Evolutionary conservation across 2,113 vertebrate species (phyloP).

Genomic region (Arvicanthis niloticus): DNA sequence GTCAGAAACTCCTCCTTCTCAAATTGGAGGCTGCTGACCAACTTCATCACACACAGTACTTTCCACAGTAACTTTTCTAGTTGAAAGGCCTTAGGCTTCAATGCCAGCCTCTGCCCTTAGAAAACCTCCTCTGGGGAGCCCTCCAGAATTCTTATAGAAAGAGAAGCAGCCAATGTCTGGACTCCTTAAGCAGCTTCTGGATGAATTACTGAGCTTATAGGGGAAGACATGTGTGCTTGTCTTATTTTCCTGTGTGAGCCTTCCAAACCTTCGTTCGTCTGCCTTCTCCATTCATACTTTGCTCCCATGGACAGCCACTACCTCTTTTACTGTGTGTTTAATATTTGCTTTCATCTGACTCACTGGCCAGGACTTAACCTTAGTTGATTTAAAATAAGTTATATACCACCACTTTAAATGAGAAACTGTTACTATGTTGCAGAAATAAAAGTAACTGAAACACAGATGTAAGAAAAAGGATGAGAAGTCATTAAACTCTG

Average conservation of each 20-base stretch:
- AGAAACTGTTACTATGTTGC: conserved; percentile 37
- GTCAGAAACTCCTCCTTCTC: not conserved
- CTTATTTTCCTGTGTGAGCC: not conserved
- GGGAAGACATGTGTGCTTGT: not conserved
- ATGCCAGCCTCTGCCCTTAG: not conserved
- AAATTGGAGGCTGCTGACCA: too few relatives aligned
- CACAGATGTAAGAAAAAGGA: not conserved
- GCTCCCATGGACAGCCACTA: not conserved
- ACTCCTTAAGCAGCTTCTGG: not conserved
- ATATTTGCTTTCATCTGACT: not conserved
- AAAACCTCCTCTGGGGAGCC: not conserved
- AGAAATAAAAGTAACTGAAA: conserved; percentile 51
- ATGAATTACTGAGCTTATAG: not conserved
- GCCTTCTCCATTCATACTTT: not conserved
- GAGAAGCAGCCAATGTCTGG: not conserved
- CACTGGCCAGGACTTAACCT: not conserved
- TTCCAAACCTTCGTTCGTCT: not conserved
- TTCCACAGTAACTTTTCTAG: not conserved
- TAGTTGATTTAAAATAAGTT: conserved; percentile 5
- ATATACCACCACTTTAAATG: not conserved
- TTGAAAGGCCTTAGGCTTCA: not conserved
- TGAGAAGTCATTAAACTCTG: conserved; percentile 34
- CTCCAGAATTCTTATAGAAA: not conserved
- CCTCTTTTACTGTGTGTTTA: not conserved
- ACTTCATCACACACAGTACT: not conserved